Base-by-base conservation (phyloP, 2,888 invertebrate genomes). In the Thymelicus lineola region DNA sequence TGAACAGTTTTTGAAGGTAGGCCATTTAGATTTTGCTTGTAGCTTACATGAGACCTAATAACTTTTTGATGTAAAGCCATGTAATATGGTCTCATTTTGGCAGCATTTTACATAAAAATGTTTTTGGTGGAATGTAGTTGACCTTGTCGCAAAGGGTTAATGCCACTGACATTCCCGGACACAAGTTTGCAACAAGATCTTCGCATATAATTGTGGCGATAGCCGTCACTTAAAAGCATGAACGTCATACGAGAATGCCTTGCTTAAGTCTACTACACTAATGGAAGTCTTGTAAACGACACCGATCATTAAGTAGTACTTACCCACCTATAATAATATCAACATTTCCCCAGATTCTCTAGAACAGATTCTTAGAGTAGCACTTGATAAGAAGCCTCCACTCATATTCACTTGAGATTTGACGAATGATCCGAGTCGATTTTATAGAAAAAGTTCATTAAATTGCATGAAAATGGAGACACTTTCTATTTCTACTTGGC, bases 201-300 rank as follows among this genome's bases (percentile, higher is more conserved):
- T 4, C 14, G 28, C 28, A 28, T 28, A 55, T 55, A 55, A 55
- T 55, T 28, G 14, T 28, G 6, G 55, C 55, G 55, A 55, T 55
- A 28, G 28, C 28, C 28, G 6, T 28, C 6, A 28, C 28, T 28
- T 55, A 55, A 6, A 28, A 55, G 14, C 5, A 20, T 20, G 20
- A 55, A 28, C 14, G 20, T 55, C 28, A 55, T 14, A 28, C 55
- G 36, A 63, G 36, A 55, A 64, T 55, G 38, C 38, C 42, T 20
- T 64, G 42, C 10, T 55, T 7, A 6, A 58, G 57, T 65, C 20
- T 6, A 58, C 46, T 7, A 28, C 46, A 36, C 58, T 58, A 66
- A 66, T 66, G 65, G 57, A 66, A 20, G 28, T 28, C 9, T 2
- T 28, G 58, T 65, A 36, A 65, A 7, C 15, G 35, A 65, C 46